Base-by-base conservation (phyloP, 1,140 invertebrate species). In the Brachionus rubens region DNA sequence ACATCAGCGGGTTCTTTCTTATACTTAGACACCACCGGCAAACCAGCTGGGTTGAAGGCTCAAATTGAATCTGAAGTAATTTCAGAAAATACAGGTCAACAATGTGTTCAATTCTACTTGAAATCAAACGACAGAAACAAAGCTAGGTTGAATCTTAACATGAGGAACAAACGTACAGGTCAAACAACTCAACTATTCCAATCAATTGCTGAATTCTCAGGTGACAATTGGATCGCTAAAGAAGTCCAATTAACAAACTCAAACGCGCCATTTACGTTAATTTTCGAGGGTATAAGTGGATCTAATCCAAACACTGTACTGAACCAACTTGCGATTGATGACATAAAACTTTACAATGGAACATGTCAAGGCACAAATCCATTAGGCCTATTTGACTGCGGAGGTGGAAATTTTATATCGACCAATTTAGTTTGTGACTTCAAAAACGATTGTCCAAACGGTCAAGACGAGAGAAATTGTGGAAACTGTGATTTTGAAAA, bases 401-500 rank as follows among this genome's bases (percentile, higher is more conserved):
- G 62, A 7, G 78, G 70, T 65, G 78, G 78, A 52, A 40, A 78
- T 26, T 65, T 62, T 7, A 79, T 76, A 19, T 14, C 26, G 9
- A 30, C 19, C 7, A 47, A 28, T 47, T 76, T 59, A n/a, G 81
- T 82, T n/a, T 83, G 82, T 77, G 80, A 83, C 77, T 83, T 82
- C 56, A 77, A 75, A 2, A 33, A 33, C 7, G 80, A 83, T 76
- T 83, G 82, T 76, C 52, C 75, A 9, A 80, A 82, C 77, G 78
- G 79, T n/a, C 78, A 78, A 47, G 82, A 83, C 77, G 82, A 83
- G 72, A 72, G 50, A 10, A 78, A 80, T 16, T 83, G 82, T 80
- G 82, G 82, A 4, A 79, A 80, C 50, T 83, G 82, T 77, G 80
- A 78, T 12, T 83, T 83, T 80, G 81, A 83, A 77, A 56, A 52